Conservation (phyloP, 2,888 invertebrate species). For the Caenorhabditis sulstoni region DNA sequence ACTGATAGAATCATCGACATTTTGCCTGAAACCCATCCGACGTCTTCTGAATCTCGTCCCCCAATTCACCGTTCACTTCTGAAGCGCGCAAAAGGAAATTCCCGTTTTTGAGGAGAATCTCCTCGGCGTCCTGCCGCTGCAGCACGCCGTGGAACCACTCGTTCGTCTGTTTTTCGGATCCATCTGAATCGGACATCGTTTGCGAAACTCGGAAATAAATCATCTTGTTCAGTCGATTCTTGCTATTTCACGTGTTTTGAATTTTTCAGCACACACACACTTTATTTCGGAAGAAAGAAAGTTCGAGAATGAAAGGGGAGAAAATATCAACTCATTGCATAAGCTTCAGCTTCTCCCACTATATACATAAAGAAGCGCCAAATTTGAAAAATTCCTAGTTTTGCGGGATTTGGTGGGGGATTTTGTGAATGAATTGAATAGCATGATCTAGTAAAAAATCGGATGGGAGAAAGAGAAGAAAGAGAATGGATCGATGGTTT, state of each 20-base stretch:
- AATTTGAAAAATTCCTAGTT: conserved; percentile 59
- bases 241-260: background rate
- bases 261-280: conserved; percentile 33
- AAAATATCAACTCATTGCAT: conserved; percentile 44
- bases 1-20: conserved; percentile 70
- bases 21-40: conserved; percentile 54
- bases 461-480: background rate
- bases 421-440: conserved; percentile 46
- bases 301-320: background rate
- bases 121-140: conserved; percentile 70
- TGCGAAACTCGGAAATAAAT: too few species aligned
- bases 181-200: background rate
- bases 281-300: conserved; percentile 26
- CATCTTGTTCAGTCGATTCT: background rate
- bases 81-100: conserved; percentile 71
- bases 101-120: conserved; percentile 69
- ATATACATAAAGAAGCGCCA: conserved; percentile 52
- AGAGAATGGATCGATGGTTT: conserved; percentile 2
- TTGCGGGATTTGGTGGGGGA: conserved; percentile 18
- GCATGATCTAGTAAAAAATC: conserved; percentile 43
- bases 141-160: conserved; percentile 62
- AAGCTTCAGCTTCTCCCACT: conserved; percentile 30
- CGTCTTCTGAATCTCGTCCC: background rate
- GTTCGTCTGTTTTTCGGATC: conserved; percentile 10
- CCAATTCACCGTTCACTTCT: conserved; percentile 53